Percentiles rank a stretch among this genome's conserved stretches.
Evolutionary conservation across 2,113 vertebrate genomes (phyloP).

Genomic region (Pristiophorus japonicus): DNA sequence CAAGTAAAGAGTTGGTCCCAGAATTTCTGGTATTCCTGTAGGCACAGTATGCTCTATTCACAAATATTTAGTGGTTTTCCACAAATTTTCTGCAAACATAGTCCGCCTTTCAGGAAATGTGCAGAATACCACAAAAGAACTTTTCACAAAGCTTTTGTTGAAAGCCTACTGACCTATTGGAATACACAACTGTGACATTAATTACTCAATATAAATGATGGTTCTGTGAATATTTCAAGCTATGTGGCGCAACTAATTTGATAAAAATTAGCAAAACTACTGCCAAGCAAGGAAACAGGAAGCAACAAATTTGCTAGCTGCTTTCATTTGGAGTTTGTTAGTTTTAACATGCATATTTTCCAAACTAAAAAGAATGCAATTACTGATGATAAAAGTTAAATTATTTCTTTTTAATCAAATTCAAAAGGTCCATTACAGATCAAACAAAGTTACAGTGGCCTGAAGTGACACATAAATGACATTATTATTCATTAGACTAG

Average conservation of each 20-base stretch:
- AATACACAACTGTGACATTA: neutral
- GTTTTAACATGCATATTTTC: neutral
- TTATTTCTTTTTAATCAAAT: neutral
- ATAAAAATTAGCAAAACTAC: conserved; percentile 1
- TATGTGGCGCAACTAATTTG: neutral
- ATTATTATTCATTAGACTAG: neutral
- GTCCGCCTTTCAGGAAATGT: neutral
- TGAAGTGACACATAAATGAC: neutral
- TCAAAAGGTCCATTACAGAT: neutral
- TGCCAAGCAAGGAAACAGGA: neutral
- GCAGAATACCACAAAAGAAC: neutral
- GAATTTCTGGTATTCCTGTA: conserved; percentile 23
- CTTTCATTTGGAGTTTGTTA: neutral
- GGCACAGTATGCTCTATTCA: conserved; percentile 19
- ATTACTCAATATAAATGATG: neutral
- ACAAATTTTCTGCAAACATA: conserved; percentile 14
- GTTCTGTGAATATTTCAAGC: neutral
- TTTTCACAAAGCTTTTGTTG: conserved; percentile 17
- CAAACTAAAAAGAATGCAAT: neutral
- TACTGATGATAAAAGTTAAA: neutral
- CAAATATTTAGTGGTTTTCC: conserved; percentile 3
- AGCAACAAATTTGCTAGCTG: neutral
- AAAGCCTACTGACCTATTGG: neutral
- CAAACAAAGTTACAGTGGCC: neutral
- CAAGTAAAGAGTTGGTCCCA: neutral